Conservation (phyloP, 2,113 vertebrate species). For the Spheniscus mendiculus region DNA sequence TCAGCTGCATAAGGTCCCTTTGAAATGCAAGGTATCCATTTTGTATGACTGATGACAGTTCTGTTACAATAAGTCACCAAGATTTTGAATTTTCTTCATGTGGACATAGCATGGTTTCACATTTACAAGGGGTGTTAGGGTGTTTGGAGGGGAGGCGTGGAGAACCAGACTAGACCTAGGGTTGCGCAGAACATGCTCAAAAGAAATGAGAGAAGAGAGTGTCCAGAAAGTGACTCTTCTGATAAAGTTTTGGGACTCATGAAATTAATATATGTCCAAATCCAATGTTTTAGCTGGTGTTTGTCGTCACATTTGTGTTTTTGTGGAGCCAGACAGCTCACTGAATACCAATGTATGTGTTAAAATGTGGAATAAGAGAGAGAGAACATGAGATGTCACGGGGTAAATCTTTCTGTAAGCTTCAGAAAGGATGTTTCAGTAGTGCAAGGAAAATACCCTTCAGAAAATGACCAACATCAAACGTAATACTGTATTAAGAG, state of each 20-base stretch:
- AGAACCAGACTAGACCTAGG: not conserved
- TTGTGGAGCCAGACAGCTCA: not conserved
- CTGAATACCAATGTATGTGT: not conserved
- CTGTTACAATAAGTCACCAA: not conserved
- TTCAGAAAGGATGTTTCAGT: not conserved
- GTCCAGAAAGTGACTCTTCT: not conserved
- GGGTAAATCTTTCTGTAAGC: not conserved
- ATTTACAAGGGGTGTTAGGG: not conserved
- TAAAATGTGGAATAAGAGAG: not conserved
- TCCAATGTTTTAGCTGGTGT: not conserved
- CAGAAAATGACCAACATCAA: not conserved
- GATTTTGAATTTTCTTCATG: not conserved
- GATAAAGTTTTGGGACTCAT: not conserved
- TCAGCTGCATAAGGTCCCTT: not conserved
- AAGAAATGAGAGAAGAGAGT: not conserved
- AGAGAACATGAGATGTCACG: not conserved
- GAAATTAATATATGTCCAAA: not conserved
- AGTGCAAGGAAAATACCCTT: not conserved
- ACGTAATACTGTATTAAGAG: not conserved
- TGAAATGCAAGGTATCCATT: not conserved
- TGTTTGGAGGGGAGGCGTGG: not conserved
- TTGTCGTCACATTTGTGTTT: not conserved
- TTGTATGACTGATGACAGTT: not conserved
- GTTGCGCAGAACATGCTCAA: accelerated
- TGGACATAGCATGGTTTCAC: not conserved